phyloP scores from a whole-genome alignment of 2,888 invertebrate genomes.

The Aromia moschata region DNA sequence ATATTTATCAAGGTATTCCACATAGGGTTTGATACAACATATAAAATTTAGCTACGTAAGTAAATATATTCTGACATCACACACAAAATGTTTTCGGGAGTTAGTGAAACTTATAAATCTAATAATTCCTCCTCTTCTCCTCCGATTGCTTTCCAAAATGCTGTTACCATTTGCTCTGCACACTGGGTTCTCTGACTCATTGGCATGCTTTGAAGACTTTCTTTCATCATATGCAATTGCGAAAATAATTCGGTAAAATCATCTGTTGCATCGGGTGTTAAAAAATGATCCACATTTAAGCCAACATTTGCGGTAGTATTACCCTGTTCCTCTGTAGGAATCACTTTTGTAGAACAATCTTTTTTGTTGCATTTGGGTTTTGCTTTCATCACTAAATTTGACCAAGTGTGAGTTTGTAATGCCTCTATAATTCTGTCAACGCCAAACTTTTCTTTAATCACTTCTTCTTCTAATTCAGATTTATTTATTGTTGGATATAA shows the following conservation, averaged over 20 bases:
- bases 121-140: constrained; percentile 75
- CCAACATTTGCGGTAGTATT: constrained; percentile 2
- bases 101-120: constrained; percentile 57
- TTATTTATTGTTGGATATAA: constrained; percentile 63
- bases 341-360: not conserved
- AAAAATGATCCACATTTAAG: constrained; percentile 34
- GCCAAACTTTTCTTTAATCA: constrained; percentile 71
- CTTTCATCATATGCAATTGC: constrained; percentile 74
- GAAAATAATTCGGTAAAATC: constrained; percentile 74
- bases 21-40: too few species aligned
- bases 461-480: constrained; percentile 60
- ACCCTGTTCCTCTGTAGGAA: constrained; percentile 14
- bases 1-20: too few species aligned
- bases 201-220: constrained; percentile 70
- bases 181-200: constrained; percentile 72
- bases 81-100: too few species aligned
- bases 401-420: constrained; percentile 77
- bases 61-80: not conserved
- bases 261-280: constrained; percentile 52
- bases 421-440: constrained; percentile 75
- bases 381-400: constrained; percentile 72
- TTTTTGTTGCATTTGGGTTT: constrained; percentile 33
- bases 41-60: too few species aligned
- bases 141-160: constrained; percentile 79
- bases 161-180: constrained; percentile 77